phyloP scores from a whole-genome alignment of 2,113 vertebrate genomes.

The Tylochromis polylepis region DNA sequence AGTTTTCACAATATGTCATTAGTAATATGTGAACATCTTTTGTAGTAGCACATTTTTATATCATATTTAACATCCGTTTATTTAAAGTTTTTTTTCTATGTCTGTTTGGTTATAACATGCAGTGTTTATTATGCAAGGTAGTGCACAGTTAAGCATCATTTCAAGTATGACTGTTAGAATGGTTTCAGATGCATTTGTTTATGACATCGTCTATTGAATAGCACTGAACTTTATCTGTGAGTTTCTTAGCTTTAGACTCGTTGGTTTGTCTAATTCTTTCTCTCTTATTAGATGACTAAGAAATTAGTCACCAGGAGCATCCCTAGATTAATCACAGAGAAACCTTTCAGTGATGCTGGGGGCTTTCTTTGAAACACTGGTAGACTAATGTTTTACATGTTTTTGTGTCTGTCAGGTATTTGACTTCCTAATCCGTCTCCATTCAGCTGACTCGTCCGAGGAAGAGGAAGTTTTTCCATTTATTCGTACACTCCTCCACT shows the following conservation, averaged over 20 bases:
- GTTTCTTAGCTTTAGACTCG: background rate
- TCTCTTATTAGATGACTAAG: background rate
- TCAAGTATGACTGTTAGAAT: background rate
- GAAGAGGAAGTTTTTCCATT: slow-evolving; percentile 92
- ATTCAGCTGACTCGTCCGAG: slow-evolving; percentile 79
- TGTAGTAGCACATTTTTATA: background rate
- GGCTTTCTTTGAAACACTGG: background rate
- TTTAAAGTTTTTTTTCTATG: rapidly evolving
- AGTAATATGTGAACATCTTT: background rate
- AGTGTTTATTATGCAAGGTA: too few relatives aligned
- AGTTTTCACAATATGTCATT: background rate
- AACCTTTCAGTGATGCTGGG: background rate
- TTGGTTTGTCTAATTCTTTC: background rate
- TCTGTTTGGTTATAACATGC: background rate
- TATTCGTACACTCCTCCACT: slow-evolving; percentile 88
- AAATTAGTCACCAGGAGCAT: background rate
- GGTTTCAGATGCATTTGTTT: background rate
- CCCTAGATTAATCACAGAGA: background rate
- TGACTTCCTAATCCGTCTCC: slow-evolving; percentile 95
- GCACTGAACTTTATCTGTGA: background rate
- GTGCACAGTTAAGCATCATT: background rate
- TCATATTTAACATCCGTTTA: background rate
- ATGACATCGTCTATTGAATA: background rate
- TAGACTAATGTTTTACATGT: background rate
- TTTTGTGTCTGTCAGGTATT: slow-evolving; percentile 80